A percentile compares a stretch with the other conserved stretches of the same genome.
Conservation (phyloP, 1,140 invertebrate genomes). For the Drosophila simulans region DNA sequence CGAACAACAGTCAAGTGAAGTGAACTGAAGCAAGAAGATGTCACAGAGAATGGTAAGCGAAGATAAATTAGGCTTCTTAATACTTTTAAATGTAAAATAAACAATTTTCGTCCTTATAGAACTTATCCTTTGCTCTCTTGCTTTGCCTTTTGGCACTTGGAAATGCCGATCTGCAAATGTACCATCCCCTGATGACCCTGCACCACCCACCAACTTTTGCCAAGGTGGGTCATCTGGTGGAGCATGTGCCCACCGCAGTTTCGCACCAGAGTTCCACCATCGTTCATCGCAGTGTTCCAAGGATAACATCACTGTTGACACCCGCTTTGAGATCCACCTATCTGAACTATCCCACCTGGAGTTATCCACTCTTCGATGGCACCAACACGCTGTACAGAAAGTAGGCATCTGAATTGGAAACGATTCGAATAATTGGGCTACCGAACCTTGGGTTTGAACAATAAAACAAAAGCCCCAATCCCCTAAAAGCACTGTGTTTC, state of each 20-base stretch:
- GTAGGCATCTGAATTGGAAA: conserved; percentile 3
- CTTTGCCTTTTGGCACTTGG: conserved; percentile 19
- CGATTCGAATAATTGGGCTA: conserved; percentile 5
- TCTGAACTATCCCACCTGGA: conserved; percentile 32
- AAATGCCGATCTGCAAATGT: conserved; percentile 21
- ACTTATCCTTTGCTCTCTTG: background rate
- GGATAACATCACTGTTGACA: conserved; percentile 29
- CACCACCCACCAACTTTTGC: conserved; percentile 36
- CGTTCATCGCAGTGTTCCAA: conserved; percentile 64
- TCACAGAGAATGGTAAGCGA: conserved; percentile 37
- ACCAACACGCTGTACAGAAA: conserved; percentile 39
- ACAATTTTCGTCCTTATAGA: conserved; percentile 1
- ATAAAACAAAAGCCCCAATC: conserved; percentile 24
- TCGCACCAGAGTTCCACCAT: conserved; percentile 85
- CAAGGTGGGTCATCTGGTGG: conserved; percentile 47
- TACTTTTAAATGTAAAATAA: background rate
- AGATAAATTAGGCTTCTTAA: background rate
- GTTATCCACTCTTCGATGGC: conserved; percentile 20
- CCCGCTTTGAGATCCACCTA: conserved; percentile 23
- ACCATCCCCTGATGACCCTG: conserved; percentile 42
- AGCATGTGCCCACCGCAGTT: conserved; percentile 68
- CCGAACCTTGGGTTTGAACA: background rate
- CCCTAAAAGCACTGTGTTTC: conserved; percentile 5
- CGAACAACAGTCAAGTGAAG: conserved; percentile 28
- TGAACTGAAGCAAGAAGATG: conserved; percentile 43